Evolutionary conservation across 2,113 vertebrate genomes (phyloP), one percentile per base, ranked within the genome.

Genomic region (Phalacrocorax aristotelis): DNA sequence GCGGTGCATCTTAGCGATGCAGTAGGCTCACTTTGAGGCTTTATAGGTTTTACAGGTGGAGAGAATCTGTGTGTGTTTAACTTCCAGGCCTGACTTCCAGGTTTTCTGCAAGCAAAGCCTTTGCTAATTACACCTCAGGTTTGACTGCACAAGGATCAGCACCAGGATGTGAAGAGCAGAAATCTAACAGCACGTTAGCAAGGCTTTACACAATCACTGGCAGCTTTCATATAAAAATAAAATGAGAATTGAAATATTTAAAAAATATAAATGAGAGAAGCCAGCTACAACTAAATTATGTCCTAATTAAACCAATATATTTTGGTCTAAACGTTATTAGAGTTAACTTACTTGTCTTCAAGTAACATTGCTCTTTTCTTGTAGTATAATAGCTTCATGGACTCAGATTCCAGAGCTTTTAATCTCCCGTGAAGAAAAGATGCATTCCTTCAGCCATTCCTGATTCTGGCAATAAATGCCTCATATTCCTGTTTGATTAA

Each of bases 401-500:
- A 85, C 48, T 93, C 97, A 26, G 97, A 95, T 51, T 96, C 88
- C 17, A 96, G 85, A 54, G 94, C 70, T 87, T 96, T 98, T 90
- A 97, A 44, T 83, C 93, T 98, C 54, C 95, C 79, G 19, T 88
- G 96, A 49, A 97, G 90, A 80, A 62, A 74, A 87, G 92, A 85
- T 29, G 58, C 92, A 77, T 93, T 97, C 32, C 84, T 96, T 91
- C 89, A 82, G 83, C 71, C 87, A 66, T 95, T 97, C 91, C 98
- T 98, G 54, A 98, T 69, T 30, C 79, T 96, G 25, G 96, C 91
- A 97, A 99, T 97, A 83, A 97, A 89, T 7, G 91, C 64, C 64
- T 98, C 98, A 9, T 98, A 99, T 92, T 98, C 98, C 70, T 96
- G 83, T 92, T 98, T 98, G 92, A 99, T 98, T 88, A 96, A 96